Conservation (phyloP, 2,888 invertebrate species). For the Campaea margaritaria region DNA sequence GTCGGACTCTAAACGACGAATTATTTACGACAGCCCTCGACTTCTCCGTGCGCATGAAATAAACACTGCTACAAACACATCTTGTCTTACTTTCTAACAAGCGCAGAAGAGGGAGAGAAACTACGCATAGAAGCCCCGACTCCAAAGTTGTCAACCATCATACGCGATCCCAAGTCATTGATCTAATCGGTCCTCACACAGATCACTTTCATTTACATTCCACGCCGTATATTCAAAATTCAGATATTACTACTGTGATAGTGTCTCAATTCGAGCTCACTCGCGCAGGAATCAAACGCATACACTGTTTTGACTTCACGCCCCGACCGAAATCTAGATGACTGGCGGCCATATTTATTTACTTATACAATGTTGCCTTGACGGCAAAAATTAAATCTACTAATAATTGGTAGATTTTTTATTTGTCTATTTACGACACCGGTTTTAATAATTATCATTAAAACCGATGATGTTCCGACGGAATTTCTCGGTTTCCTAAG, state of each 20-base stretch:
- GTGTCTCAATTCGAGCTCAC: conserved; percentile 1
- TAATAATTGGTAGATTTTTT: too few species aligned
- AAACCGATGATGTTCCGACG: too few species aligned
- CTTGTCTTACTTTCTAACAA: conserved; percentile 66
- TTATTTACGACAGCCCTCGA: conserved; percentile 46
- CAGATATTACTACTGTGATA: neutral
- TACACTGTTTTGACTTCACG: conserved; percentile 26
- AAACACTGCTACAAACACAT: conserved; percentile 55
- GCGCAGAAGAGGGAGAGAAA: conserved; percentile 63
- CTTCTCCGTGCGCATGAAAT: conserved; percentile 45
- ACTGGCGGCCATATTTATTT: conserved; percentile 80
- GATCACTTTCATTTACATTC: conserved; percentile 36
- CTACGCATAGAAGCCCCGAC: conserved; percentile 66
- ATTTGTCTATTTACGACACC: too few species aligned
- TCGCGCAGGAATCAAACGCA: conserved; percentile 12
- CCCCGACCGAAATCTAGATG: conserved; percentile 33
- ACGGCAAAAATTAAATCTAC: neutral
- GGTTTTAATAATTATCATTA: too few species aligned
- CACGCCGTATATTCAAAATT: conserved; percentile 23
- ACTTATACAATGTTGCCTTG: conserved; percentile 59
- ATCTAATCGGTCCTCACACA: conserved; percentile 62
- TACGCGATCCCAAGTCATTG: conserved; percentile 69
- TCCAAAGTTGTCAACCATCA: conserved; percentile 70
- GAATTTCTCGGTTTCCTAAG: too few species aligned
- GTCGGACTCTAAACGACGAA: conserved; percentile 36